These are phyloP conservation scores for Dorcus hopei DNA, from an alignment of 2,888 invertebrate species.

Conservation along the genomic window DNA sequence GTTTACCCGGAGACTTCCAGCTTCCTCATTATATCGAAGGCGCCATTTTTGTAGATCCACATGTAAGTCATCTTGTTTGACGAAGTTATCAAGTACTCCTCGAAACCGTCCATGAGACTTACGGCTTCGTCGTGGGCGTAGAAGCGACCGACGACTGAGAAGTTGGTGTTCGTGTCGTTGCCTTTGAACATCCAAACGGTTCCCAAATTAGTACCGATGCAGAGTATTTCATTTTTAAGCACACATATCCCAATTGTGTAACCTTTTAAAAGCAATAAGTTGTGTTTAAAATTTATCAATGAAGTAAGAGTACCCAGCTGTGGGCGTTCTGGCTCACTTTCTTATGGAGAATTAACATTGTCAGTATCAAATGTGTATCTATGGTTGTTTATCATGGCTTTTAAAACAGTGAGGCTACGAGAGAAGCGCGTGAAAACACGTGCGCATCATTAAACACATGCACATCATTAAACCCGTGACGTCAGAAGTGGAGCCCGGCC, in stretches of 20 bases:
- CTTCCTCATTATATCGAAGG: conserved; percentile 29
- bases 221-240: conserved; percentile 26
- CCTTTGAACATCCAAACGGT: conserved; percentile 31
- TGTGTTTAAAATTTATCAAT: not conserved
- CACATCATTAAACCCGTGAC: no score
- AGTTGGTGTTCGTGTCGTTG: conserved; percentile 20
- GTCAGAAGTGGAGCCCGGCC: no score
- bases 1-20: conserved; percentile 27
- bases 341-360: no score
- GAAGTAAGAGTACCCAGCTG: no score
- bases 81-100: conserved; percentile 29
- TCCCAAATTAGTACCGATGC: conserved; percentile 32
- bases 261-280: conserved; percentile 18
- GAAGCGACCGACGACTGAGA: conserved; percentile 24
- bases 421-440: no score
- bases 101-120: conserved; percentile 27
- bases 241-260: conserved; percentile 31
- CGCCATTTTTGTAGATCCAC: conserved; percentile 25
- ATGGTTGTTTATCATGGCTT: no score
- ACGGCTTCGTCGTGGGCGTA: conserved; percentile 29
- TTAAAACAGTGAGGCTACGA: no score
- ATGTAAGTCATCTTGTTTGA: conserved; percentile 27
- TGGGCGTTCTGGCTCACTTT: no score
- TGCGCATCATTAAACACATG: no score
- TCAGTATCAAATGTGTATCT: no score